A percentile compares a stretch with the other conserved stretches of the same genome.
Evolutionary conservation across 2,113 vertebrate genomes (phyloP).

Genomic region (Craseonycteris thonglongyai): DNA sequence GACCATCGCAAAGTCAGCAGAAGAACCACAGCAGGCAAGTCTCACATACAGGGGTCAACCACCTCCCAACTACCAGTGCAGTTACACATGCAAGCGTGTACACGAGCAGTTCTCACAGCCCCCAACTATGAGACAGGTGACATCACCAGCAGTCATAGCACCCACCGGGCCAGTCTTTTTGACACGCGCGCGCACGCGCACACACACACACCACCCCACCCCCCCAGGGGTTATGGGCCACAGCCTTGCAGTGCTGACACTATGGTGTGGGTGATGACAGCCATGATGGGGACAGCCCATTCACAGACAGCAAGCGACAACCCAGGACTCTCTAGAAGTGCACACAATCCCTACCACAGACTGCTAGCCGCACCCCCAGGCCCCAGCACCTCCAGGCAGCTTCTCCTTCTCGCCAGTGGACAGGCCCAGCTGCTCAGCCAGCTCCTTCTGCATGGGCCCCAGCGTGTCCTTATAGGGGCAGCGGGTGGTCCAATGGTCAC

Average conservation of each 20-base stretch:
- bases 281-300: fast-evolving
- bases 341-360: background rate
- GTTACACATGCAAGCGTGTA: background rate
- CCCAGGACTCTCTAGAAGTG: background rate
- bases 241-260: background rate
- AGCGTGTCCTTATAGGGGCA: constrained; percentile 97
- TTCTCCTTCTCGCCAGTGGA: constrained; percentile 93
- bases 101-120: background rate
- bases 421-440: constrained; percentile 94
- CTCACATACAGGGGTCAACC: too few relatives aligned
- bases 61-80: fast-evolving
- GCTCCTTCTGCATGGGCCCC: constrained; percentile 97
- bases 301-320: background rate
- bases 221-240: background rate
- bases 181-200: too few relatives aligned
- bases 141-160: background rate
- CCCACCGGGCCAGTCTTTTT: background rate
- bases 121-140: background rate
- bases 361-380: background rate
- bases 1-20: background rate
- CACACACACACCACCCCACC: too few relatives aligned
- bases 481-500: constrained; percentile 97
- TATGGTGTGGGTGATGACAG: background rate
- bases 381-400: constrained; percentile 78
- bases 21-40: background rate